Base-by-base conservation (phyloP, 2,113 vertebrate genomes). In the Carassius gibelio region DNA sequence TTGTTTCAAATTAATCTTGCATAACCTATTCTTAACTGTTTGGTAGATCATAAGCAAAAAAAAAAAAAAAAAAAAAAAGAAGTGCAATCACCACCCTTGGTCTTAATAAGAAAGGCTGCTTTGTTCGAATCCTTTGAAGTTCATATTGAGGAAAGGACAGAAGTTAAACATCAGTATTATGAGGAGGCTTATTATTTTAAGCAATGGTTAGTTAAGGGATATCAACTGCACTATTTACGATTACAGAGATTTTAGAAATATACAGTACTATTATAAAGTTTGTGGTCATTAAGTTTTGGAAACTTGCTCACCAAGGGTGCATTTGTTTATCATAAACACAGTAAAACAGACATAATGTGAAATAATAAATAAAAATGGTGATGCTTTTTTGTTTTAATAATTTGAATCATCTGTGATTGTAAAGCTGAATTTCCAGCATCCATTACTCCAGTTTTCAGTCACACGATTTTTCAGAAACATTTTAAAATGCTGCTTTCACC, bases 91-190 rank as follows among this genome's bases (percentile, higher is more conserved):
- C 4, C 19, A 48, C 21, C 5, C 42, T 48, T 6, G 1, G 71
- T 74, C 13, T 23, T 26, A 71, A 21, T 42, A 48, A 74, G 71
- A 74, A 48, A 48, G 42, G 5, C 11, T 23, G 42, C 42, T 74
- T 74, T 74, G 71, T 71, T 66, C 1, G 42, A 74, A n/a, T 48
- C 21, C 11, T 74, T 48, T 74, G 71, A 74, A 74, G 10, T n/a
- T 45, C 21, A 45, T 6, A 38, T 21, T 71, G 4, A 71, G 14
- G 36, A 1, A 4, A 42, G 4, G 8, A 42, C 7, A 17, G 50
- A 55, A 55, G 15, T 55, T 19, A 19, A 55, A 19, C 52, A 55
- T 19, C 15, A 55, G 17, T 19, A 19, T 19, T 55, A 55, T 55
- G 52, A 55, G 52, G 52, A 55, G 1, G 5, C 52, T 55, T 55